Percentiles rank a stretch among this genome's conserved stretches.
These are phyloP conservation scores for Philopedon plagiatum DNA, from an alignment of 2,888 invertebrate species.

Conservation along the genomic window DNA sequence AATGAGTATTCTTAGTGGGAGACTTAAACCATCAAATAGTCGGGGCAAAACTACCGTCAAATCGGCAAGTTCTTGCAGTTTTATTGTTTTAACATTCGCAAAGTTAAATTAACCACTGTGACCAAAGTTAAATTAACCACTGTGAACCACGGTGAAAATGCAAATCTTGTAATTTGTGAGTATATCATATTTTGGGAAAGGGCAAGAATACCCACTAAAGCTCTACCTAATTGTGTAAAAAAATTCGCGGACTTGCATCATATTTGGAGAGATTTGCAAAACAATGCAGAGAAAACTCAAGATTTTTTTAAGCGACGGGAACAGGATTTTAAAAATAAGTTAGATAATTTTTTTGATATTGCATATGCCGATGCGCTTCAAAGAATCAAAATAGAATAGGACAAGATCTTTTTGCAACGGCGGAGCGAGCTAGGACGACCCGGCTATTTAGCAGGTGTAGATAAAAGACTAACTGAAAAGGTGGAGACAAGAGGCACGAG, in stretches of 20 bases:
- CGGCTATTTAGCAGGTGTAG: neutral
- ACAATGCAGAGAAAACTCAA: neutral
- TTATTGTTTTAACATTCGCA: neutral
- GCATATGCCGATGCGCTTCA: neutral
- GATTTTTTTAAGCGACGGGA: neutral
- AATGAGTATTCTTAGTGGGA: no score
- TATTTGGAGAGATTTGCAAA: neutral
- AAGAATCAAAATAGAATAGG: neutral
- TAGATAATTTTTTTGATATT: conserved; percentile 4
- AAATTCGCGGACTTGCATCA: neutral
- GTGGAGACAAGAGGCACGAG: neutral
- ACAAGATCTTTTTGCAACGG: neutral
- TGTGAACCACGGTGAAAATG: no score
- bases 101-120: neutral
- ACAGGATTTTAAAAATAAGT: neutral
- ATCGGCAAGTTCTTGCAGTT: neutral
- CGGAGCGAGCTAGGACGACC: conserved; percentile 3
- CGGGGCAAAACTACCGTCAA: no score
- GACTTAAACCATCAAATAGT: no score
- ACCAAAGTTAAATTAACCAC: no score
- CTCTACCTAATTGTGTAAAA: neutral
- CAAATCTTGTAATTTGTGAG: neutral
- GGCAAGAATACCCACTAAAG: no score
- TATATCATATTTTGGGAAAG: neutral
- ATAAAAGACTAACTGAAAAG: neutral